These are phyloP conservation scores for Muschampia plurimacula DNA, from an alignment of 2,888 invertebrate species.

Conservation along the genomic window DNA sequence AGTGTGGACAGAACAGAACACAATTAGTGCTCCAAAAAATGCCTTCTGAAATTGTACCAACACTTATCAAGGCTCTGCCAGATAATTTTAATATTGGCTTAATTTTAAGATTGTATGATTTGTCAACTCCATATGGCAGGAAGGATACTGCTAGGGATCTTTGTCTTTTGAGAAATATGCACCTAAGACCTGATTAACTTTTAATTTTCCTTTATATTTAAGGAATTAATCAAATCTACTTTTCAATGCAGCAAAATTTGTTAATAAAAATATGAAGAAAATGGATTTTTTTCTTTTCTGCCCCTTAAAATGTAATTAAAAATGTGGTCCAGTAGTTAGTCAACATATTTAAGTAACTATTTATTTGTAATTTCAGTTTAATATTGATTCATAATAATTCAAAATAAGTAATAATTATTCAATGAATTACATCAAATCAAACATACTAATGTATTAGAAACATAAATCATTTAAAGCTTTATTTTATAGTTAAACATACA, in stretches of 20 bases:
- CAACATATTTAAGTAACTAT: too few species aligned
- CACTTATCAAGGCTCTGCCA: conserved; percentile 92
- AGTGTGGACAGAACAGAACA: conserved; percentile 90
- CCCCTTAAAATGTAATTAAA: not conserved
- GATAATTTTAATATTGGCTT: conserved; percentile 91
- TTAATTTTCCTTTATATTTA: not conserved
- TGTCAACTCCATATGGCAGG: conserved; percentile 90
- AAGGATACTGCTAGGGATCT: conserved; percentile 95
- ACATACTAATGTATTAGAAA: too few species aligned
- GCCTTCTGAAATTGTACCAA: conserved; percentile 91
- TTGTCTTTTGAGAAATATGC: conserved; percentile 93
- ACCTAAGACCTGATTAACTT: conserved; percentile 84
- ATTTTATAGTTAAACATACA: too few species aligned
- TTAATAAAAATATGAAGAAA: not conserved
- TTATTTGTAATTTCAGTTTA: too few species aligned
- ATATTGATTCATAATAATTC: too few species aligned
- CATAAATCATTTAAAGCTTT: too few species aligned
- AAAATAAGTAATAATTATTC: too few species aligned
- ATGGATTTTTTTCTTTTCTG: not conserved
- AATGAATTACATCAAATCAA: too few species aligned
- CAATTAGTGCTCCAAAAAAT: conserved; percentile 90
- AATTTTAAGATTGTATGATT: conserved; percentile 92
- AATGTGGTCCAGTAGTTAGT: too few species aligned
- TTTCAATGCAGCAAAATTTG: not conserved
- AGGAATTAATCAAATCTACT: not conserved